Evolutionary conservation across 2,113 vertebrate genomes (phyloP).

Genomic region (Eulemur macaco): DNA sequence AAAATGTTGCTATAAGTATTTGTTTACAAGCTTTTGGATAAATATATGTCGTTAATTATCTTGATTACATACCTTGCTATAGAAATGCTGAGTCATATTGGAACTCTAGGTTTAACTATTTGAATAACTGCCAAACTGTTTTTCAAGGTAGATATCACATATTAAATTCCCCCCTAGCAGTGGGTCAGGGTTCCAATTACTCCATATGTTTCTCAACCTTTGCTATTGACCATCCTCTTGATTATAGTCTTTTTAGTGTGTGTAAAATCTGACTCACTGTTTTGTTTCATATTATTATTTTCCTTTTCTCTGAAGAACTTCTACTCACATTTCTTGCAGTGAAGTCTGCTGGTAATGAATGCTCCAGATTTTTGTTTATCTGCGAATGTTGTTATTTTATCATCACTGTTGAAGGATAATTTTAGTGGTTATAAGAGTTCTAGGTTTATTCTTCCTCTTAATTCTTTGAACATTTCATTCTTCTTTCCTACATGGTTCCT

Average conservation of each 20-base stretch:
- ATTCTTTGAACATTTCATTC: not conserved
- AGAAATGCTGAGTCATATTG: not conserved
- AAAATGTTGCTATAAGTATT: not conserved
- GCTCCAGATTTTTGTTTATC: not conserved
- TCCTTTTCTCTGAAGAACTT: not conserved
- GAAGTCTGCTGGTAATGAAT: not conserved
- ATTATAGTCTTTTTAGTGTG: not conserved
- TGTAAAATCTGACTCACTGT: not conserved
- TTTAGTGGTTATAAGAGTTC: not conserved
- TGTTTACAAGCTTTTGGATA: not conserved
- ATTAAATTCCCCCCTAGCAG: not conserved
- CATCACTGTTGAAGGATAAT: not conserved
- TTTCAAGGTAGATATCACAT: not conserved
- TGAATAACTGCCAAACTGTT: not conserved
- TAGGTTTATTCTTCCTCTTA: not conserved
- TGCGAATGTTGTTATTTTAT: not conserved
- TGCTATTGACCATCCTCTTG: not conserved
- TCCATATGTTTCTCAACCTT: not conserved
- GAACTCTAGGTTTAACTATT: not conserved
- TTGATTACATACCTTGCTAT: not conserved
- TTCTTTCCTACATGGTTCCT: not conserved
- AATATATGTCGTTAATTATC: not conserved
- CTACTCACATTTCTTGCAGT: not conserved
- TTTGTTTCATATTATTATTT: not conserved
- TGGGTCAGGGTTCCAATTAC: not conserved